A percentile compares a stretch with the other conserved stretches of the same genome.
Conservation (phyloP, 64 coral and sea anemone genomes). For the Dendronephthya gigantea region DNA sequence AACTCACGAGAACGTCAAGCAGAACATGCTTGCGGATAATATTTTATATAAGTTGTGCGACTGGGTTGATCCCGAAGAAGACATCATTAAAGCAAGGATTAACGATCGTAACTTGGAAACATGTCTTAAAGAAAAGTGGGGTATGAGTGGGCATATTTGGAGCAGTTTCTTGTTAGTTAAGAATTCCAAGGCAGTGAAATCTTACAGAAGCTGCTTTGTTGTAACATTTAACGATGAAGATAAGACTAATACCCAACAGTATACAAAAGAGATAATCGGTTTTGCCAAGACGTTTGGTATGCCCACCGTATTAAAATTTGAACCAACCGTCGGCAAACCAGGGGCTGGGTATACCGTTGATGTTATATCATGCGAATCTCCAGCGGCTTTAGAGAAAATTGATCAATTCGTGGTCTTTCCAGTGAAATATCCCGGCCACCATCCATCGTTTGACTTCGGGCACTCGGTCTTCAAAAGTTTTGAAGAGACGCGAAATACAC, state of each 20-base stretch:
- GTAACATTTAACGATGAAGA: neutral
- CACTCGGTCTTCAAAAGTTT: slow-evolving; percentile 6
- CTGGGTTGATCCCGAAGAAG: neutral
- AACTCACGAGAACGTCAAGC: too few species aligned
- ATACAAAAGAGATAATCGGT: neutral
- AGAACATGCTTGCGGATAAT: too few species aligned
- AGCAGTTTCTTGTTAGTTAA: neutral
- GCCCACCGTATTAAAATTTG: neutral
- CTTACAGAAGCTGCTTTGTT: neutral
- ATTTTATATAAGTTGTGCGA: neutral
- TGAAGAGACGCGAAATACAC: neutral
- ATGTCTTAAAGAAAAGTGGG: neutral
- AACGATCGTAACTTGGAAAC: neutral
- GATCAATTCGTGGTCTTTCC: neutral
- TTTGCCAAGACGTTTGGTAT: neutral
- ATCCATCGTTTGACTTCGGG: slow-evolving; percentile 1
- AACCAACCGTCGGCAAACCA: neutral
- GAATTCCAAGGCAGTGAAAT: neutral
- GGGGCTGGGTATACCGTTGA: neutral
- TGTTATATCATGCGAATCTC: neutral
- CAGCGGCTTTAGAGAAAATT: neutral
- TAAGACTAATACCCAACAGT: neutral
- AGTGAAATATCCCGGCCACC: neutral
- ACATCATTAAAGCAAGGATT: neutral
- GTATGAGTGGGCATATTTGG: neutral